Evolutionary conservation across 2,888 invertebrate species (phyloP), one percentile per base, ranked within the genome.

Genomic region (Cheilosia scutellata): DNA sequence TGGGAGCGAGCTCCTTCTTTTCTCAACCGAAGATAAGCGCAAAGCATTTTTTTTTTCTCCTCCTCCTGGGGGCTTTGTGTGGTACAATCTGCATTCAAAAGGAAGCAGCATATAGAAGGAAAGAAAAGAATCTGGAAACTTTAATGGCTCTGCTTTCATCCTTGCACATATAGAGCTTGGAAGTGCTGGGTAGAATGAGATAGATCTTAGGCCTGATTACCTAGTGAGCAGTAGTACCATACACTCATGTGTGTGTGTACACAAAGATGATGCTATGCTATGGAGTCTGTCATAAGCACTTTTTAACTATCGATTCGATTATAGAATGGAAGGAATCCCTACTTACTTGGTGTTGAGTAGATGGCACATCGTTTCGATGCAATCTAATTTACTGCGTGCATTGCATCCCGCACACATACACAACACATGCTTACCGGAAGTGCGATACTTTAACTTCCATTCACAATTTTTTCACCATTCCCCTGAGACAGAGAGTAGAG

Each of bases 281-380:
- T 70, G 44, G 49, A 68, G 71, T 76, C 71, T 71, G 62, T 82
- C 76, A 82, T 86, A 82, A 86, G 77, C 86, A 80, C 80, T 86
- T 86, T 77, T 76, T 77, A 82, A 86, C 80, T 86, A 86, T 82
- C 76, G 72, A 82, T 76, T 86, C 86, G 86, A 86, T 86, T 86
- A 86, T 60, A 71, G 49, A 16, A 11, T 31, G 49, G n/a, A 16
- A 40, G n/a, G 20, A 49, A 20, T 49, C 49, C 11, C 58, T 40
- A 29, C 9, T 40, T 42, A 7, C 33, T 53, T 55, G 25, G 40
- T 75, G 29, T 62, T 55, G 63, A 72, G 63, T 58, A 57, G 55
- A 70, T 60, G 49, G 66, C 72, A 66, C 79, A 74, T 74, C 60
- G 37, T 49, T 74, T 70, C 47, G 55, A 71, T 66, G 68, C 75